Percentiles rank a stretch among this genome's conserved stretches.
phyloP scores from a whole-genome alignment of 2,797 vertebrate species.

The Discoglossus pictus region DNA sequence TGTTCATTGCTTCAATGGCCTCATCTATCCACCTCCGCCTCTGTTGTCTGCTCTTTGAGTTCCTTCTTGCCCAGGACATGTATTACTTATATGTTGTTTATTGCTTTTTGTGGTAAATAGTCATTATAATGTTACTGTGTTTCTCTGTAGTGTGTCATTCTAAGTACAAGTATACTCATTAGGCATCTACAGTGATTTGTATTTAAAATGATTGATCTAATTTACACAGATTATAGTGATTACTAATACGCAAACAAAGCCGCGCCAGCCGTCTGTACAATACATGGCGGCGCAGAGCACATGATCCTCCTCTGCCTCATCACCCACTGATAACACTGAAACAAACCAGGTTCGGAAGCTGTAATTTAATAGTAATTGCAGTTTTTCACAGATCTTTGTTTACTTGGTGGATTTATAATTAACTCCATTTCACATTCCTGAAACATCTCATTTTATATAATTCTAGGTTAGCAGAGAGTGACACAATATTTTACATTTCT shows the following conservation, averaged over 20 bases:
- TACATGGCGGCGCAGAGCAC: conserved; percentile 3
- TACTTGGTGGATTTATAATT: conserved; percentile 53
- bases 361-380: conserved; percentile 55
- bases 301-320: conserved; percentile 46
- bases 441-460: conserved; percentile 36
- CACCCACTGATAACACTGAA: conserved; percentile 34
- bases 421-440: conserved; percentile 50
- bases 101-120: background rate
- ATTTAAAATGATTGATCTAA: background rate
- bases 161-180: background rate
- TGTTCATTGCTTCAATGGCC: too few relatives aligned
- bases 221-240: conserved; percentile 31
- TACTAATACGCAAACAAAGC: background rate
- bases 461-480: conserved; percentile 17
- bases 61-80: too few relatives aligned
- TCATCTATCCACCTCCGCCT: too few relatives aligned
- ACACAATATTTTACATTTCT: too few relatives aligned
- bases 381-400: conserved; percentile 39
- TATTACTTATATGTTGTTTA: too few relatives aligned
- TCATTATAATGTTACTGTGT: background rate
- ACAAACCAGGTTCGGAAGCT: conserved; percentile 50
- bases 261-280: too few relatives aligned
- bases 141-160: too few relatives aligned
- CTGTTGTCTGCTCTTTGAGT: too few relatives aligned
- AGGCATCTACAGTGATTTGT: background rate